A percentile compares a stretch with the other conserved stretches of the same genome.
Conservation (phyloP, 1,140 invertebrate species). For the Helicoverpa armigera region DNA sequence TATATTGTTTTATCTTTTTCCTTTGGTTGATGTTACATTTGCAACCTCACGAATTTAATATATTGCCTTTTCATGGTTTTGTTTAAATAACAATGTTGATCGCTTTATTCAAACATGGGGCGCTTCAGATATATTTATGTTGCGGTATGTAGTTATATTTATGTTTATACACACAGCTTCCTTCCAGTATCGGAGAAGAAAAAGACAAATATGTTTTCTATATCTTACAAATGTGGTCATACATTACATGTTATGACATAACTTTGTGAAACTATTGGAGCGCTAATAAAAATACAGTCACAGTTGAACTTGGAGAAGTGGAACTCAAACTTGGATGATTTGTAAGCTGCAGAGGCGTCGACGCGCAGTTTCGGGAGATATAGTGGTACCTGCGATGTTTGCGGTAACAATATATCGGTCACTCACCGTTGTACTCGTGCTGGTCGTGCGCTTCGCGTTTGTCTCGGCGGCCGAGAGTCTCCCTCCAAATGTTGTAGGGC, state of each 20-base stretch:
- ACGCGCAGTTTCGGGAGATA: not conserved
- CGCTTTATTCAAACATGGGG: not conserved
- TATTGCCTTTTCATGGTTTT: slow-evolving; percentile 13
- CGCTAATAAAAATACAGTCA: slow-evolving; percentile 39
- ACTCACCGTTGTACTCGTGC: slow-evolving; percentile 81
- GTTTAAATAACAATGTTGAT: slow-evolving; percentile 24
- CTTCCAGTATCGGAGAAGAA: slow-evolving; percentile 3
- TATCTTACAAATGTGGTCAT: slow-evolving; percentile 33
- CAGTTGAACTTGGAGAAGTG: slow-evolving; percentile 15
- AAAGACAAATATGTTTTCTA: slow-evolving; percentile 36
- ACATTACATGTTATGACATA: slow-evolving; percentile 29
- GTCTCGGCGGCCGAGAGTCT: slow-evolving; percentile 76
- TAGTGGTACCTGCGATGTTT: no score
- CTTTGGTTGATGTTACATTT: slow-evolving; percentile 1
- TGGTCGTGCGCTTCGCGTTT: slow-evolving; percentile 74
- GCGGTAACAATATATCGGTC: not conserved
- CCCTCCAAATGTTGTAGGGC: slow-evolving; percentile 82
- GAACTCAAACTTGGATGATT: slow-evolving; percentile 27
- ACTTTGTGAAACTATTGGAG: slow-evolving; percentile 24
- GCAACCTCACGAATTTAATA: slow-evolving; percentile 18
- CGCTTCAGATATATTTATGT: slow-evolving; percentile 1
- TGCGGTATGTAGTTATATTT: not conserved
- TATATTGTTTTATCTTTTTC: slow-evolving; percentile 42
- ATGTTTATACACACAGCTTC: not conserved
- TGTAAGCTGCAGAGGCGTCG: slow-evolving; percentile 18